Base-by-base conservation (phyloP, 2,113 vertebrate species). In the Halichoerus grypus region DNA sequence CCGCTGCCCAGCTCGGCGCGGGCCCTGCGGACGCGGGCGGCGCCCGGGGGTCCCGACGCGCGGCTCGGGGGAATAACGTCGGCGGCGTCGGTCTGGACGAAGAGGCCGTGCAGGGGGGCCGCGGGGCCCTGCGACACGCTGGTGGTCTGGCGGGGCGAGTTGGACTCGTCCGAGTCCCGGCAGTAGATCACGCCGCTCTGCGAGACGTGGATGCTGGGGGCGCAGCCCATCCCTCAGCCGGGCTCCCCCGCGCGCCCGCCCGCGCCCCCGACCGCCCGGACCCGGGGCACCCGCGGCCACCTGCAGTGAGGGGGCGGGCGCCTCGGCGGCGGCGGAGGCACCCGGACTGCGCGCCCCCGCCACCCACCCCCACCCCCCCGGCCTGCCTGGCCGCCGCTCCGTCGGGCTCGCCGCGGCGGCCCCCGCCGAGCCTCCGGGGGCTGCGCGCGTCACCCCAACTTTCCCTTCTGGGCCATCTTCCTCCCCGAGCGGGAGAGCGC, bases 141-240 rank as follows among this genome's bases (percentile, higher is more conserved):
- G 98, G 99, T 98, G 98, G 99, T 99, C 98, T 99, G 99, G 98
- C 99, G 99, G 28, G 99, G 99, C 51, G 99, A 99, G 98, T 98
- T 99, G 98, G 99, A 99, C 98, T 99, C 99, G 98, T 99, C 99
- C 81, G 99, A 99, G 99, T 99, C 99, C 82, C 99, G 99, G 99
- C 99, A 99, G 99, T 99, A 99, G 98, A 99, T 99, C 98, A 99
- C 99, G 95, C 99, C 99, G 99, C 99, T 99, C 99, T 99, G 99
- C 97, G 99, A 99, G 98, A 99, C 99, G 98, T 99, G 99, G 98
- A 99, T 99, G 97, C 99, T 99, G 98, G 99, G 99, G 98, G 99
- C 99, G 98, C 99, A 99, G 99, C 99, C 99, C 99, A 99, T 99
- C 86, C 99, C 99, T 99, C 98, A 95, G 97, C 98, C 98, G 97